Conservation (phyloP, 2,113 vertebrate species). For the Etheostoma spectabile region DNA sequence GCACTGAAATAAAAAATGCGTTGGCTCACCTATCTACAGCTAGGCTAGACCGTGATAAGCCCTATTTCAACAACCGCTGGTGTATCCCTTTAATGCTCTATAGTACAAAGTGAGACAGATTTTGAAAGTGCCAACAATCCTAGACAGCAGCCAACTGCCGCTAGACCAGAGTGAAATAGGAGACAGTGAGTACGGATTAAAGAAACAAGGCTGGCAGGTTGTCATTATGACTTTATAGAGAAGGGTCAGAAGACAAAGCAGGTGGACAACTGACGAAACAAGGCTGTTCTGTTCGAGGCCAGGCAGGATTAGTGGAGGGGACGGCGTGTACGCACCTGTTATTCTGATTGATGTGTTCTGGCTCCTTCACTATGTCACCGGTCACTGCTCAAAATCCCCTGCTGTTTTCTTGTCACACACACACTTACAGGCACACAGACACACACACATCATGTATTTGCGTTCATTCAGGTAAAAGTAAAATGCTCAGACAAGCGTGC, state of each 20-base stretch:
- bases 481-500: constrained; percentile 26
- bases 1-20: too few species aligned
- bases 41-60: too few species aligned
- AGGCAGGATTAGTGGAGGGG: constrained; percentile 53
- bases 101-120: neutral
- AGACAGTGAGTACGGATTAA: neutral
- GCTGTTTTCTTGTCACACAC: constrained; percentile 42
- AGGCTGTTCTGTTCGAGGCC: constrained; percentile 40
- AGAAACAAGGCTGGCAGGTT: constrained; percentile 2
- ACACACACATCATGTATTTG: constrained; percentile 6
- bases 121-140: neutral
- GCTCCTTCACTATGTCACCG: constrained; percentile 64
- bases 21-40: too few species aligned
- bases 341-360: constrained; percentile 78
- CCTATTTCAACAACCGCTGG: too few species aligned
- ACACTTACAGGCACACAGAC: constrained; percentile 11
- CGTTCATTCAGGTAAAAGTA: constrained; percentile 29
- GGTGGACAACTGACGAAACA: constrained; percentile 49
- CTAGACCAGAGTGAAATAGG: neutral
- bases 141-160: neutral
- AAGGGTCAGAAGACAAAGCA: constrained; percentile 56
- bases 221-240: constrained; percentile 38
- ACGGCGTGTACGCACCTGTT: constrained; percentile 63
- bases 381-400: constrained; percentile 40
- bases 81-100: too few species aligned